Evolutionary conservation across 64 coral and sea anemone genomes (phyloP).

Genomic region (Pocillopora verrucosa): DNA sequence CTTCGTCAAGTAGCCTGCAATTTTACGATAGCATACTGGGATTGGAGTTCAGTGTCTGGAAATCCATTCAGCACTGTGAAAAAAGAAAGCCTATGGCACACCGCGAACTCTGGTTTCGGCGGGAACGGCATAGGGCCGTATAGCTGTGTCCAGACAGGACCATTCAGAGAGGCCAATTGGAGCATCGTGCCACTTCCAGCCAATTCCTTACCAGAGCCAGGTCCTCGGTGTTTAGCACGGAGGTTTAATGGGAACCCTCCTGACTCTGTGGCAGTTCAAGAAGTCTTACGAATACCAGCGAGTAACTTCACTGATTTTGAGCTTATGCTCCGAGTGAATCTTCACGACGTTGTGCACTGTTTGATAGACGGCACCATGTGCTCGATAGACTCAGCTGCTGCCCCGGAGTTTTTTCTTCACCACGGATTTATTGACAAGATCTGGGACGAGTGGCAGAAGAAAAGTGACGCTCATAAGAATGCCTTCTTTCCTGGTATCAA

Average conservation of each 20-base stretch:
- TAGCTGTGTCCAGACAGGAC: conserved; percentile 62
- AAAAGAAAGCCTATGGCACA: conserved; percentile 51
- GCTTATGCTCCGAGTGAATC: conserved; percentile 33
- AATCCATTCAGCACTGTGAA: conserved; percentile 47
- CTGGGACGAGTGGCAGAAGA: conserved; percentile 56
- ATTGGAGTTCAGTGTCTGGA: conserved; percentile 72
- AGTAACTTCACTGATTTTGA: conserved; percentile 68
- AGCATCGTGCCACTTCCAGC: conserved; percentile 46
- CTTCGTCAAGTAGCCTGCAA: conserved; percentile 64
- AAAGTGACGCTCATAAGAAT: conserved; percentile 14
- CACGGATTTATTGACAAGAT: conserved; percentile 64
- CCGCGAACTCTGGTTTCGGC: conserved; percentile 51
- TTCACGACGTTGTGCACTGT: conserved; percentile 37
- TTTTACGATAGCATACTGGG: conserved; percentile 82
- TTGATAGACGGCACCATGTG: conserved; percentile 55
- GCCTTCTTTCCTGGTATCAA: conserved; percentile 9
- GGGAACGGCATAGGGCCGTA: conserved; percentile 32
- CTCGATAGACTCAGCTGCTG: conserved; percentile 49
- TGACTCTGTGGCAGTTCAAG: conserved; percentile 56
- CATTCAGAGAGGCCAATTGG: conserved; percentile 66
- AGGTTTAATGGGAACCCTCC: conserved; percentile 67
- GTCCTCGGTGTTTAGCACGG: conserved; percentile 46
- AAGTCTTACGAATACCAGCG: conserved; percentile 12
- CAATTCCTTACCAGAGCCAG: background rate
- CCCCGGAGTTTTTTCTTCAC: conserved; percentile 63